Evolutionary conservation across 1,140 invertebrate species (phyloP), one percentile per base, ranked within the genome.

Genomic region (Euura saliciscinereae): DNA sequence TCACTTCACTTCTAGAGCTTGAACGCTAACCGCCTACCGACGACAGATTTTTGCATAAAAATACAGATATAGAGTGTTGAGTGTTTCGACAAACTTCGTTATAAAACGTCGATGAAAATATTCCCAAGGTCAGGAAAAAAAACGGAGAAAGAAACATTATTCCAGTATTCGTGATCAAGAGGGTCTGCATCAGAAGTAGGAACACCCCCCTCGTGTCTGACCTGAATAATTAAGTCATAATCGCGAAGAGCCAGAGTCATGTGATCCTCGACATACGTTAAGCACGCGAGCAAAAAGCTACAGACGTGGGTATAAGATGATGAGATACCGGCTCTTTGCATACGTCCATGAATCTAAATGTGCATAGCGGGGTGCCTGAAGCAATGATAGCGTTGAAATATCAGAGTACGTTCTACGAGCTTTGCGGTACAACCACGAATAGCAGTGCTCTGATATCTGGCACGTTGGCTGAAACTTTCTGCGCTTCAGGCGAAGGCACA

Each of bases 151-250:
- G 13, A 59, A 59, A 59, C 10, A 59, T 28, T 28, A 28, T 28
- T 28, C 28, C 28, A n/a, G 51, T 59, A 59, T 8, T 11, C 51
- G 51, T 11, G 6, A 59, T 51, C 11, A 7, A 6, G 46, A 51
- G 46, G 46, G 46, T 51, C 11, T 11, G 46, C 6, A 59, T 59
- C 13, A 11, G 51, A 59, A 4, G 51, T 11, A 59, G 51, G 3
- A 11, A 59, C 4, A n/a, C 13, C 51, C 8, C 13, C 51, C 46
- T 4, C 51, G 51, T 11, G 10, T 8, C 8, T 59, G 10, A n/a
- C 51, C 51, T 59, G 51, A 59, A 59, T 59, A 59, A 59, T 59
- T 59, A 59, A 59, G 51, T 59, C 13, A n/a, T 59, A 59, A 59
- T 59, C 51, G 51, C 51, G 13, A n/a, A 8, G 51, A 59, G 51